A percentile compares a stretch with the other conserved stretches of the same genome.
These are phyloP conservation scores for Equus quagga DNA, from an alignment of 2,113 vertebrate genomes.

Conservation along the genomic window DNA sequence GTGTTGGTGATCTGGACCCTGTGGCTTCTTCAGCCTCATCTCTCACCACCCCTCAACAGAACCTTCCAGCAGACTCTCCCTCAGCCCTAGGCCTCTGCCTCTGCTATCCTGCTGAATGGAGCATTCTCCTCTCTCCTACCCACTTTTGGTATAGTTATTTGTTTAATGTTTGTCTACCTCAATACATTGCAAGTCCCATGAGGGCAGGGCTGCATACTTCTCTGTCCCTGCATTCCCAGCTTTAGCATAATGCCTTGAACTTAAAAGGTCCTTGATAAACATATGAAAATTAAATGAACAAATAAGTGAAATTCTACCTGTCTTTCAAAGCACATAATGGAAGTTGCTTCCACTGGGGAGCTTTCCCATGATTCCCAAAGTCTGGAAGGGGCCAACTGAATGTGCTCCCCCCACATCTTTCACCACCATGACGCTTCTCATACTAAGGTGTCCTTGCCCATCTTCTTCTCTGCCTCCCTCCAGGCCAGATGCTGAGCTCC, in stretches of 20 bases:
- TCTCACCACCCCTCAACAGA: neutral
- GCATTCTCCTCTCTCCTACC: rapidly evolving
- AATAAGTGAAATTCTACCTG: neutral
- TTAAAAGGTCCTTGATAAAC: neutral
- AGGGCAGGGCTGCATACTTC: neutral
- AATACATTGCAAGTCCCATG: rapidly evolving
- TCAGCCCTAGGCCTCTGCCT: neutral
- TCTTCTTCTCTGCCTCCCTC: neutral
- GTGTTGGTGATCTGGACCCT: neutral
- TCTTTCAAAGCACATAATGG: neutral
- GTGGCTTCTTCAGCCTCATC: neutral
- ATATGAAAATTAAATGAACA: neutral
- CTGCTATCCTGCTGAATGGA: neutral
- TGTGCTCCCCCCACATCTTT: neutral
- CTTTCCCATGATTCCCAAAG: neutral
- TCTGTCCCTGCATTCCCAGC: neutral
- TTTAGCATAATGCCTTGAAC: neutral
- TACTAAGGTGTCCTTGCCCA: too few species aligned
- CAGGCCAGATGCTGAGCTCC: neutral
- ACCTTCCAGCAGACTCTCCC: neutral
- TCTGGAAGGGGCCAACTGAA: neutral
- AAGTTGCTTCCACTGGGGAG: neutral
- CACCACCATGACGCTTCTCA: neutral
- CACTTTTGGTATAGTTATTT: neutral
- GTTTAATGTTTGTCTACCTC: neutral